These are phyloP conservation scores for Festucalex cinctus DNA, from an alignment of 2,113 vertebrate genomes.

Conservation along the genomic window DNA sequence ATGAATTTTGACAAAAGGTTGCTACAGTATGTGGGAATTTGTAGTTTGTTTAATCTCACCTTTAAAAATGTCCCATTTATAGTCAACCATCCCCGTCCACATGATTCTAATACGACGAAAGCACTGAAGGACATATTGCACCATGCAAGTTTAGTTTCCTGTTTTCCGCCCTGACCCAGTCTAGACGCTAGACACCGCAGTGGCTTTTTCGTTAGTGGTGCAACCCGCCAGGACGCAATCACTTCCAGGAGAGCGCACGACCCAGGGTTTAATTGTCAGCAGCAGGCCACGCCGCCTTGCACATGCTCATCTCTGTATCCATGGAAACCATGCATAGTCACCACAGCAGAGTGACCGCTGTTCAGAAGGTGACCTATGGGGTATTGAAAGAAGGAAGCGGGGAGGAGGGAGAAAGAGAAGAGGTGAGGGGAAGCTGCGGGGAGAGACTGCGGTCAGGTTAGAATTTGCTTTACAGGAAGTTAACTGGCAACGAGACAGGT, in stretches of 20 bases:
- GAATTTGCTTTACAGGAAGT: slow-evolving; percentile 31
- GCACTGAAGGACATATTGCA: neutral
- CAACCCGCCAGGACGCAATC: slow-evolving; percentile 23
- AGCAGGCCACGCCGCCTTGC: slow-evolving; percentile 22
- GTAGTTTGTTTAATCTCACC: neutral
- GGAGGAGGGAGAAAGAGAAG: neutral
- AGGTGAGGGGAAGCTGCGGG: slow-evolving; percentile 37
- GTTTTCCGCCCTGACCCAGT: slow-evolving; percentile 45
- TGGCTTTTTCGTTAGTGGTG: slow-evolving; percentile 42
- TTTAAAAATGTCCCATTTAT: neutral
- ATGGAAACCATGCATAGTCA: slow-evolving; percentile 41
- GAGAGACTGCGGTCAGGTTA: slow-evolving; percentile 42
- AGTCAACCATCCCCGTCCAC: neutral
- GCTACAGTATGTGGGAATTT: no score
- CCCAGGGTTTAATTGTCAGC: slow-evolving; percentile 45
- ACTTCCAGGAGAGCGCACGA: slow-evolving; percentile 50
- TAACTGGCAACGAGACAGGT: slow-evolving; percentile 15
- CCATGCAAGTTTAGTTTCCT: slow-evolving; percentile 33
- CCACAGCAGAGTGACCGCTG: slow-evolving; percentile 26
- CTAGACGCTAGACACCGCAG: slow-evolving; percentile 55
- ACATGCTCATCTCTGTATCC: slow-evolving; percentile 15
- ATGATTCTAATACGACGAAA: neutral
- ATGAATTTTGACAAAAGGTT: no score
- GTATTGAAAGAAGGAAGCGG: slow-evolving; percentile 45
- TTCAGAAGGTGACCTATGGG: slow-evolving; percentile 47